Evolutionary conservation across 2,888 invertebrate species (phyloP).

Genomic region (Polydesmus complanatus): DNA sequence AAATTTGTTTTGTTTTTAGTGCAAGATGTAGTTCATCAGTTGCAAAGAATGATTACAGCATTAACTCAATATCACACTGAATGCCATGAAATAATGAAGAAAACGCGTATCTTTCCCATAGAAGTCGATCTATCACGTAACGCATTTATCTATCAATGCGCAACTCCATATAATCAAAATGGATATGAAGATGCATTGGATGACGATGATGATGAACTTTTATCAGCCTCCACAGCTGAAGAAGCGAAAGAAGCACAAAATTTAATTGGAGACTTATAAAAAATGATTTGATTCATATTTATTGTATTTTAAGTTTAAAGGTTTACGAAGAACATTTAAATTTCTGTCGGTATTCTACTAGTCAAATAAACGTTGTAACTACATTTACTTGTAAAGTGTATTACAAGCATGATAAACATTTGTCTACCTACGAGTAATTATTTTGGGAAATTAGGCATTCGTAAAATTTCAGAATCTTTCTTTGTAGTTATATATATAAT

Average conservation of each 20-base stretch:
- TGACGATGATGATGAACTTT: constrained; percentile 19
- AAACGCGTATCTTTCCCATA: constrained; percentile 78
- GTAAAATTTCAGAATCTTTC: too few relatives aligned
- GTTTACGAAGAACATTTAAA: too few relatives aligned
- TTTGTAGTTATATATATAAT: too few relatives aligned
- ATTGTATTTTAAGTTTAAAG: too few relatives aligned
- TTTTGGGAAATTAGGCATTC: too few relatives aligned
- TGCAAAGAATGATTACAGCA: constrained; percentile 66
- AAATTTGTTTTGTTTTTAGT: constrained; percentile 36
- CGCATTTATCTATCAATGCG: constrained; percentile 60
- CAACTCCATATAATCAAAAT: constrained; percentile 27
- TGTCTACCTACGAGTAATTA: too few relatives aligned
- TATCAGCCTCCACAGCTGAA: constrained; percentile 17
- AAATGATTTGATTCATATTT: too few relatives aligned
- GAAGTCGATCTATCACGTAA: constrained; percentile 87
- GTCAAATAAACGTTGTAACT: too few relatives aligned
- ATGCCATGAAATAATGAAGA: constrained; percentile 55
- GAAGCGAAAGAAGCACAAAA: constrained; percentile 20
- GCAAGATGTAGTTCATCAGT: constrained; percentile 68
- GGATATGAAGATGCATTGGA: constrained; percentile 22
- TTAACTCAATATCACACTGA: constrained; percentile 61
- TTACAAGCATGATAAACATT: too few relatives aligned
- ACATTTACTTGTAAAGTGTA: too few relatives aligned
- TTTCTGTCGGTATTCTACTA: too few relatives aligned
- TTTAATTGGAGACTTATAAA: constrained; percentile 12